phyloP scores from a whole-genome alignment of 2,113 vertebrate genomes.

The Lutjanus erythropterus region DNA sequence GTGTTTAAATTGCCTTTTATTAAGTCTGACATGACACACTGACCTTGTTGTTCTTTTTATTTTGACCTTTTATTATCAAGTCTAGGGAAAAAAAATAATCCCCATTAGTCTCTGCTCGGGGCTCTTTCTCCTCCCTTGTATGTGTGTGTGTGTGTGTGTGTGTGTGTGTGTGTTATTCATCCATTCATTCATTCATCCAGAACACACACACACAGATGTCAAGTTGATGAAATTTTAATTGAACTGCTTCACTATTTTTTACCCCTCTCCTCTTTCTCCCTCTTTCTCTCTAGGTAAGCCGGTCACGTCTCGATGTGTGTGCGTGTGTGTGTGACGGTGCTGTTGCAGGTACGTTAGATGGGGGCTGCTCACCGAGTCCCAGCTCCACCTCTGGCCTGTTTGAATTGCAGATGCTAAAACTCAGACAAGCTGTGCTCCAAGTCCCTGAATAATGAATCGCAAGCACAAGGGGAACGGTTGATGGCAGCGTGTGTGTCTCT shows the following conservation, averaged over 20 bases:
- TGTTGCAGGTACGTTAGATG: conserved; percentile 20
- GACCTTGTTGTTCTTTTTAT: conserved; percentile 22
- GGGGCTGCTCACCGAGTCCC: conserved; percentile 37
- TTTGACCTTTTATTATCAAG: conserved; percentile 20
- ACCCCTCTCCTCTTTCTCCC: not conserved
- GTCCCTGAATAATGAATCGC: conserved; percentile 76
- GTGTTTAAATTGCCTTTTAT: conserved; percentile 2
- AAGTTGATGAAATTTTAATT: conserved; percentile 10
- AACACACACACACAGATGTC: not conserved
- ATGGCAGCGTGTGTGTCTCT: conserved; percentile 39
- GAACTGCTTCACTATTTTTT: not conserved
- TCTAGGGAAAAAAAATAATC: not conserved
- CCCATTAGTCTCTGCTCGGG: not conserved
- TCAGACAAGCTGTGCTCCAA: conserved; percentile 67
- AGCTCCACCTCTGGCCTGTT: conserved; percentile 64
- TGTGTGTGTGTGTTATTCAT: not conserved
- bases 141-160: not conserved
- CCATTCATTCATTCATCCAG: not conserved
- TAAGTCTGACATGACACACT: conserved; percentile 4
- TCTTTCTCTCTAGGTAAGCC: conserved; percentile 36
- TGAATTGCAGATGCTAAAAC: conserved; percentile 76
- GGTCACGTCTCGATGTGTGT: conserved; percentile 16
- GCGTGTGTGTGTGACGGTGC: not conserved
- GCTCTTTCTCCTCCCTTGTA: not conserved
- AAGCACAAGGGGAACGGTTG: conserved; percentile 57